phyloP scores from a whole-genome alignment of 2,888 invertebrate species.

The Psylliodes chrysocephalus region DNA sequence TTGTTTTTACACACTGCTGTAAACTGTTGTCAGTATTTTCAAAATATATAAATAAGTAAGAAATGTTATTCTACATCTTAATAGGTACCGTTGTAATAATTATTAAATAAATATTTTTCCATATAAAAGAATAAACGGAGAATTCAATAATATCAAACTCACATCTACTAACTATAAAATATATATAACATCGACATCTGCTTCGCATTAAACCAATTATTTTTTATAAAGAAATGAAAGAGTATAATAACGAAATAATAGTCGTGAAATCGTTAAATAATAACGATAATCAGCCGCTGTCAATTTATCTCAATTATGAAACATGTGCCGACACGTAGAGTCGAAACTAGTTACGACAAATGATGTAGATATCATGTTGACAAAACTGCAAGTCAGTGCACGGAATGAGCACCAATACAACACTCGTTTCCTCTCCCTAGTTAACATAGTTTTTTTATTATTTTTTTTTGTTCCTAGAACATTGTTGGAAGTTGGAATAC shows the following conservation, averaged over 20 bases:
- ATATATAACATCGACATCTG: slow-evolving; percentile 19
- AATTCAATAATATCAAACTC: too few species aligned
- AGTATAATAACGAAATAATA: slow-evolving; percentile 45
- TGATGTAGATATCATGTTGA: slow-evolving; percentile 52
- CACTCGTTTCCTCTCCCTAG: slow-evolving; percentile 44
- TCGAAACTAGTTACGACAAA: slow-evolving; percentile 50
- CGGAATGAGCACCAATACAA: slow-evolving; percentile 49
- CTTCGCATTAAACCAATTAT: slow-evolving; percentile 20
- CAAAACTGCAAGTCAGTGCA: slow-evolving; percentile 57
- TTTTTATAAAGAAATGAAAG: slow-evolving; percentile 33
- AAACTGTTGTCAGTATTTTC: too few species aligned
- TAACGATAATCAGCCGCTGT: slow-evolving; percentile 49
- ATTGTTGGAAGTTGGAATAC: too few species aligned
- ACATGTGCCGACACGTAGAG: slow-evolving; percentile 48
- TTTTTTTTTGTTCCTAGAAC: too few species aligned
- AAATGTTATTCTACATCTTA: too few species aligned
- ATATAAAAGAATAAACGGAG: too few species aligned
- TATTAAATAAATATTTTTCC: too few species aligned
- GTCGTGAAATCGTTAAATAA: slow-evolving; percentile 52
- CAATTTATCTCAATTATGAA: slow-evolving; percentile 54
- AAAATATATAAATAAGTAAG: too few species aligned
- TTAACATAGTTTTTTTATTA: too few species aligned
- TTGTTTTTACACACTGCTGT: too few species aligned
- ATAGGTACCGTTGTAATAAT: too few species aligned
- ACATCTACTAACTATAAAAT: background rate